A percentile compares a stretch with the other conserved stretches of the same genome.
These are phyloP conservation scores for Spheniscus humboldti DNA, from an alignment of 2,797 vertebrate species.

Conservation along the genomic window DNA sequence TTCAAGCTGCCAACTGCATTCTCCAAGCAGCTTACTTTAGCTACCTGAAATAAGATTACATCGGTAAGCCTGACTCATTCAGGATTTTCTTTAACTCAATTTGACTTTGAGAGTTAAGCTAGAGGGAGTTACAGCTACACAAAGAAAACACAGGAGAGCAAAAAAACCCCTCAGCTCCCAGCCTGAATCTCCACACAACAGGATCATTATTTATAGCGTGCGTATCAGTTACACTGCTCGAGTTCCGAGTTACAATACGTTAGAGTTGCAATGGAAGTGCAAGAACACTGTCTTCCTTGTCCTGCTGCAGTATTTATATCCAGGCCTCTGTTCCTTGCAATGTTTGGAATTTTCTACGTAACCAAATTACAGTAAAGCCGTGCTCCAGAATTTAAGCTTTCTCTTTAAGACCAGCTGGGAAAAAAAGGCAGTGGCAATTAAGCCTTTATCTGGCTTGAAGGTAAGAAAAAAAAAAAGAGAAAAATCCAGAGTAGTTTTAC, in stretches of 20 bases:
- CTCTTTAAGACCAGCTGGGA: not conserved
- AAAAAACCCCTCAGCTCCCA: not conserved
- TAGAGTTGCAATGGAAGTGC: not conserved
- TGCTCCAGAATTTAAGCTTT: not conserved
- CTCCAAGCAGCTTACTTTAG: slow-evolving; percentile 76
- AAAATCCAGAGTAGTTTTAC: not conserved
- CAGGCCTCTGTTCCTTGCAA: not conserved
- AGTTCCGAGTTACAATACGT: not conserved
- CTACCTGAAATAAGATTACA: slow-evolving; percentile 47
- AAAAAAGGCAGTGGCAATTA: not conserved
- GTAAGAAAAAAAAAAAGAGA: not conserved
- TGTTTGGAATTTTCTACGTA: not conserved
- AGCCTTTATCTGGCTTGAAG: not conserved
- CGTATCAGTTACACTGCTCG: not conserved
- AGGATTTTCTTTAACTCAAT: not conserved
- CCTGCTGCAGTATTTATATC: not conserved
- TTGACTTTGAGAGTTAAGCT: not conserved
- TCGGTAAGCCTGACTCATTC: not conserved
- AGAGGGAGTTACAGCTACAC: not conserved
- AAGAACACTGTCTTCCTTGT: slow-evolving; percentile 20
- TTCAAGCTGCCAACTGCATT: slow-evolving; percentile 72
- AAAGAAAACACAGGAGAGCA: not conserved
- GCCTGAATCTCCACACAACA: not conserved
- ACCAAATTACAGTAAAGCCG: not conserved
- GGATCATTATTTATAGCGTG: not conserved